Conservation (phyloP, 2,797 vertebrate species). For the Manis pentadactyla region DNA sequence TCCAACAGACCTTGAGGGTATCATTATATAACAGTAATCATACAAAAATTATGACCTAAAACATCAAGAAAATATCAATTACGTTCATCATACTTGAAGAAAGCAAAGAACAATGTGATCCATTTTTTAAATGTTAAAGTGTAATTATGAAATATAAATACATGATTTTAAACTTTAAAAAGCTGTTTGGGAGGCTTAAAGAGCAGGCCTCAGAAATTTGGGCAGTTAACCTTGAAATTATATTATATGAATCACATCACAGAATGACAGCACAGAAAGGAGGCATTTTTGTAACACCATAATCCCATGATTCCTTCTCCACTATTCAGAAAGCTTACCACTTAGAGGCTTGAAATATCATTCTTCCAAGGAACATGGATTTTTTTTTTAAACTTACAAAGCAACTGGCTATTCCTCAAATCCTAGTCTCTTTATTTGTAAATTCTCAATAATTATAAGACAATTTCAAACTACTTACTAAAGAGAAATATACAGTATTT, state of each 20-base stretch:
- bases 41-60: not conserved
- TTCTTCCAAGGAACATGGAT: not conserved
- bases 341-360: not conserved
- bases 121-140: conserved; percentile 42
- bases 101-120: not conserved
- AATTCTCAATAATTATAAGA: conserved; percentile 1
- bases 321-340: not conserved
- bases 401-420: conserved; percentile 1
- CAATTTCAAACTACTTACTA: not conserved
- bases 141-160: conserved; percentile 7
- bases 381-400: conserved; percentile 36
- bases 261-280: conserved; percentile 8
- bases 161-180: not conserved
- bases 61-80: conserved; percentile 25
- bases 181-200: not conserved
- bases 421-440: not conserved
- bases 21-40: not conserved
- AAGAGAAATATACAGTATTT: not conserved
- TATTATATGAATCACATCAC: not conserved
- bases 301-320: not conserved
- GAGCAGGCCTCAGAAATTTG: not conserved
- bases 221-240: conserved; percentile 21
- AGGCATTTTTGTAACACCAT: not conserved
- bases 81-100: not conserved
- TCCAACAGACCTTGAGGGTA: not conserved